These are phyloP conservation scores for Hippocampus kuda DNA, from an alignment of 2,797 vertebrate genomes.

Conservation along the genomic window DNA sequence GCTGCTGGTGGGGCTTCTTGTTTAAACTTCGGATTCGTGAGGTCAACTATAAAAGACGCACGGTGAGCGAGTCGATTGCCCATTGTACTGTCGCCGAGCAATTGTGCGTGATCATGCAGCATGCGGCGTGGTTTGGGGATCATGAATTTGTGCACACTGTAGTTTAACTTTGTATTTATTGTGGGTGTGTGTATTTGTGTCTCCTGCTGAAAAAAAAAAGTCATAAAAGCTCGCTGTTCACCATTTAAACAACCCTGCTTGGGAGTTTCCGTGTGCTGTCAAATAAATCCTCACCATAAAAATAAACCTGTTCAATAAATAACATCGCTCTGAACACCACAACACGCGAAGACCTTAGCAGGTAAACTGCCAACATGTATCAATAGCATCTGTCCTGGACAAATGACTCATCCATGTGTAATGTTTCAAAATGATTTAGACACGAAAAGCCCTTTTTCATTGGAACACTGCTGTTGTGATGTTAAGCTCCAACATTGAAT, in stretches of 20 bases:
- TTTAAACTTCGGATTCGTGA: slow-evolving; percentile 42
- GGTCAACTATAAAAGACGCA: slow-evolving; percentile 53
- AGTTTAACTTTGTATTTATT: not conserved
- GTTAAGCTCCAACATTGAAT: slow-evolving; percentile 31
- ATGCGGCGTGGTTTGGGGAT: not conserved
- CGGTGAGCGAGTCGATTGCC: slow-evolving; percentile 31
- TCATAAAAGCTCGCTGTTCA: slow-evolving; percentile 32
- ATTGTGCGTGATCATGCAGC: not conserved
- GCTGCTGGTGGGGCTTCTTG: slow-evolving; percentile 46
- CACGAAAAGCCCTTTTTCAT: slow-evolving; percentile 19
- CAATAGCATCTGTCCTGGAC: slow-evolving; percentile 43
- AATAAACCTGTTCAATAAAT: slow-evolving; percentile 38
- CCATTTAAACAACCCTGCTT: slow-evolving; percentile 34
- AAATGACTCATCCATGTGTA: slow-evolving; percentile 48
- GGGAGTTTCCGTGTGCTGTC: slow-evolving; percentile 45
- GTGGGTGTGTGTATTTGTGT: slow-evolving; percentile 8
- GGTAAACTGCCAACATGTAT: slow-evolving; percentile 46
- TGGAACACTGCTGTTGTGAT: slow-evolving; percentile 30
- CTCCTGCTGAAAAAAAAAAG: slow-evolving; percentile 7
- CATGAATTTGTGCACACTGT: not conserved
- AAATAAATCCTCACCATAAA: slow-evolving; percentile 51
- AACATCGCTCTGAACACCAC: slow-evolving; percentile 27
- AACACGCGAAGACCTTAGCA: slow-evolving; percentile 21
- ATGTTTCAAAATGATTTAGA: slow-evolving; percentile 12
- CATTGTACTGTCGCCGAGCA: not conserved